Conservation (phyloP, 2,113 vertebrate species). For the Misgurnus anguillicaudatus region DNA sequence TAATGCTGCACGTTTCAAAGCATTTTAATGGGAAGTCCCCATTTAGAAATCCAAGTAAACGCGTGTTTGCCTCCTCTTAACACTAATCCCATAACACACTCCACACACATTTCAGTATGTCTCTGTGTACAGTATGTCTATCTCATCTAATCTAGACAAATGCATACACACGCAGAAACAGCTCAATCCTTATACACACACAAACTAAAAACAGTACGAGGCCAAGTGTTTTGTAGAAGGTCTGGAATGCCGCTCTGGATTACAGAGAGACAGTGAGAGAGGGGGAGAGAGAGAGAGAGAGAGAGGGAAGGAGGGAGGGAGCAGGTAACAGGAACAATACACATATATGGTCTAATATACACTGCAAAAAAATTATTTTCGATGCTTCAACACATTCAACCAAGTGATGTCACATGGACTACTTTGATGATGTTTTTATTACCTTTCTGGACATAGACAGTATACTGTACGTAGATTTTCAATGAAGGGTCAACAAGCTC, state of each 20-base stretch:
- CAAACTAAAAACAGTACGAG: constrained; percentile 20
- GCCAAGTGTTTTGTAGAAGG: constrained; percentile 53
- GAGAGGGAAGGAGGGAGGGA: constrained; percentile 15
- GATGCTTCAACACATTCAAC: too few species aligned
- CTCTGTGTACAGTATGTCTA: background rate
- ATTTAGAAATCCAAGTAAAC: constrained; percentile 18
- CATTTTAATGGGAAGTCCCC: constrained; percentile 23
- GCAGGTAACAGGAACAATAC: background rate
- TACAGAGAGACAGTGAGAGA: constrained; percentile 15
- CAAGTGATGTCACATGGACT: too few species aligned
- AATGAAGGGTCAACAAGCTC: too few species aligned
- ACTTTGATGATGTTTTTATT: too few species aligned
- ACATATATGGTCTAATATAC: constrained; percentile 8
- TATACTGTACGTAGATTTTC: too few species aligned
- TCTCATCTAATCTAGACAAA: background rate
- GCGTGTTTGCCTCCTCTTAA: constrained; percentile 54
- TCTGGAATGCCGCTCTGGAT: constrained; percentile 68
- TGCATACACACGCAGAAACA: background rate
- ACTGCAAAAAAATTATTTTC: too few species aligned
- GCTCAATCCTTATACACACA: background rate
- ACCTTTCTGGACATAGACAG: too few species aligned
- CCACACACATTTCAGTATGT: constrained; percentile 4
- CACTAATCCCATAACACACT: constrained; percentile 66
- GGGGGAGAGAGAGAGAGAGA: constrained; percentile 14
- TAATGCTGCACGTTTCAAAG: too few species aligned